Base-by-base conservation (phyloP, 2,113 vertebrate species). In the Upupa epops region DNA sequence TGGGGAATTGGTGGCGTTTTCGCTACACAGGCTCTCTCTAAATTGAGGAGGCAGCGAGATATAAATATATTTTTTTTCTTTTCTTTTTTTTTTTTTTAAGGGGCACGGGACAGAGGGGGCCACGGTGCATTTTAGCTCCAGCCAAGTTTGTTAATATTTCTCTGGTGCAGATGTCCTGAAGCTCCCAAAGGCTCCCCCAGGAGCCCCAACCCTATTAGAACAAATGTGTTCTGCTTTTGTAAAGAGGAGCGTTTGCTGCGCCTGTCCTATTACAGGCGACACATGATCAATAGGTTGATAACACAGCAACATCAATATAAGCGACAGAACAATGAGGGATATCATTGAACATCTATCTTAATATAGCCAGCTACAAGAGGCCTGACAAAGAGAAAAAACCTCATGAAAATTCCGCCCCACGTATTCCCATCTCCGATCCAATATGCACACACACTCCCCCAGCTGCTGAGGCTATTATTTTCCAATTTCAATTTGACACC, bases 291-390 rank as follows among this genome's bases (percentile, higher is more conserved):
- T 99, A 99, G 99, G 98, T 98, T 99, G 99, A 99, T 99, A 99
- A 99, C 98, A 98, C 98, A 97, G 98, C 98, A 98, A 99, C 99
- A 99, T 99, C 99, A 99, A 99, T 99, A 99, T 99, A 99, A 99
- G 99, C 99, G 99, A 99, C 99, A 99, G 99, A 99, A 99, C 99
- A 99, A 99, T 99, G 99, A 99, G 98, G 99, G 99, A 99, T 99
- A 99, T 99, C 99, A 99, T 99, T 98, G 98, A 98, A 98, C 98
- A 99, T 99, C 99, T 99, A 99, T 99, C 99, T 99, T 99, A 99
- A 99, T 99, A 99, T 99, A 99, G 98, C 99, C 98, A 90, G 98
- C 98, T 98, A 99, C 99, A 99, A 98, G 99, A 98, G 98, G 98
- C 97, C 98, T 98, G 98, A 99, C 98, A 99, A 98, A 98, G 98